Base-by-base conservation (phyloP, 2,797 vertebrate genomes). In the Potorous gilbertii region DNA sequence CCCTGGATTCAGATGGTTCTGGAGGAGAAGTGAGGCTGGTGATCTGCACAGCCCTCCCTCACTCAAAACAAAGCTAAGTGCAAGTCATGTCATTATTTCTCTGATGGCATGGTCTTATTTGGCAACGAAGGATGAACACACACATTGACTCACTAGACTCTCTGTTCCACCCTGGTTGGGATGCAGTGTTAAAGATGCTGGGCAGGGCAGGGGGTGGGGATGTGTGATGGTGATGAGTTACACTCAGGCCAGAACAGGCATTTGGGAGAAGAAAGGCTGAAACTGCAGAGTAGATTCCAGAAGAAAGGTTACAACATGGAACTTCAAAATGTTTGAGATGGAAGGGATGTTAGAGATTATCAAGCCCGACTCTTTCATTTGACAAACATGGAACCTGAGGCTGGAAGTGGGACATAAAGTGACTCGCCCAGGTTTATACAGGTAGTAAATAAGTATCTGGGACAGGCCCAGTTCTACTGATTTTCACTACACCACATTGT, bases 191-290 rank as follows among this genome's bases (percentile, higher is more conserved):
- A 87, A 91, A 14, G 40, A 92, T 50, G 92, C 59, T 90, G 31
- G 46, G 55, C 57, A 92, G 40, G n/a, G 59, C 1, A 5, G 40
- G 46, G 24, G 5, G 28, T 54, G 55, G 56, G 54, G 8, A 4
- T 16, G 12, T 40, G 4, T 59, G n/a, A 16, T 0, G 13, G 28
- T 55, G 18, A 31, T 50, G 31, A 9, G 21, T 91, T 28, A 8
- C 34, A 28, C 31, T 91, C 24, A 59, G 9, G 50, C 34, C 90
- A 56, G 52, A 97, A 93, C 8, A 34, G 54, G 29, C 4, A 52
- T 34, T 92, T 93, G 94, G 93, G 93, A 89, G 62, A 66, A 89
- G 28, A 54, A 95, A 34, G 1, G 16, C 91, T 55, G 55, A 40
- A 40, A 40, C 11, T 54, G 50, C 52, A 66, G 89, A 92, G 50